phyloP scores from a whole-genome alignment of 2,888 invertebrate species.

The Liodrosophila aerea region DNA sequence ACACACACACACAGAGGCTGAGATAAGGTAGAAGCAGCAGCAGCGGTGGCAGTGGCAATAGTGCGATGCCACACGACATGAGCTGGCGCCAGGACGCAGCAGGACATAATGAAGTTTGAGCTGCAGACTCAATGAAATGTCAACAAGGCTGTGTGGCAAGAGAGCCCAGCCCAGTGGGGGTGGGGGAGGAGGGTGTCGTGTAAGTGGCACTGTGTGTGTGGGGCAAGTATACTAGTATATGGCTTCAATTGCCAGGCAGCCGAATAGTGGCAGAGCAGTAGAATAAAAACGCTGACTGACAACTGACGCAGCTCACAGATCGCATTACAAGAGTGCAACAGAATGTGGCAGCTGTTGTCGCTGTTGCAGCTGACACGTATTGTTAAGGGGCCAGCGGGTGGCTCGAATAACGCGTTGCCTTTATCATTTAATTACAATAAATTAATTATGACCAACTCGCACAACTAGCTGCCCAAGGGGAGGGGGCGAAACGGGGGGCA shows the following conservation, averaged over 20 bases:
- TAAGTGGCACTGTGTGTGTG: background rate
- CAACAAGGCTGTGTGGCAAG: slow-evolving; percentile 45
- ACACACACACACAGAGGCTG: slow-evolving; percentile 16
- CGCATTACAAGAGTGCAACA: slow-evolving; percentile 14
- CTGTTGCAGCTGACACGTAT: background rate
- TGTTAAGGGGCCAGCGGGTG: slow-evolving; percentile 5
- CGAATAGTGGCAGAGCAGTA: slow-evolving; percentile 24
- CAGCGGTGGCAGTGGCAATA: too few relatives aligned
- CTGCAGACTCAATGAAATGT: slow-evolving; percentile 76
- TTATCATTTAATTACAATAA: slow-evolving; percentile 71
- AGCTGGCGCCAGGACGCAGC: slow-evolving; percentile 72
- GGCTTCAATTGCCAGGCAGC: slow-evolving; percentile 58
- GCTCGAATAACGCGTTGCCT: too few relatives aligned
- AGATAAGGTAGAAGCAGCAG: too few relatives aligned
- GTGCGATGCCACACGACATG: too few relatives aligned
- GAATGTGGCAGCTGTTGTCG: slow-evolving; percentile 1
- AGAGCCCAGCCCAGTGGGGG: background rate
- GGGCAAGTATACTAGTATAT: slow-evolving; percentile 17
- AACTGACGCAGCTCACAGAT: slow-evolving; percentile 31
- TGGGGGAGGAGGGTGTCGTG: background rate
- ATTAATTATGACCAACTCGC: slow-evolving; percentile 65
- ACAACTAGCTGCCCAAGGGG: too few relatives aligned
- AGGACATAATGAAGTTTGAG: slow-evolving; percentile 79
- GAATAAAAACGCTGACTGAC: slow-evolving; percentile 20
- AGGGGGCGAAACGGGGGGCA: too few relatives aligned